Base-by-base conservation (phyloP, 2,797 vertebrate genomes). In the Peromyscus nudipes region DNA sequence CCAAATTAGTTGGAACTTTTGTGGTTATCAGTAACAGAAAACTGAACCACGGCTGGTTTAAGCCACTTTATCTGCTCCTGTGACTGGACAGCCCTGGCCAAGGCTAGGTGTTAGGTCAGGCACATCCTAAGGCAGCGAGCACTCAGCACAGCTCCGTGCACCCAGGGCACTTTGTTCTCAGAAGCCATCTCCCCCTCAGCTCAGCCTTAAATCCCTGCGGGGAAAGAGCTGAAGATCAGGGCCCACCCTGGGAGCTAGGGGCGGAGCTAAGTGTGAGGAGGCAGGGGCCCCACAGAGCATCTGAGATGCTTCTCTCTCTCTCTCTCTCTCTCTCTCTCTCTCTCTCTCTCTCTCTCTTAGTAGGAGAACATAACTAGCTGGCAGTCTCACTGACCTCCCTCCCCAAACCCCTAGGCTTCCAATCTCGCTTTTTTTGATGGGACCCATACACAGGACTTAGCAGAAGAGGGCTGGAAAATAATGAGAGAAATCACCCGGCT, bases 21-120 rank as follows among this genome's bases (percentile, higher is more conserved):
- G 49, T 31, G 69, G 80, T 80, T 87, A 55, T 57, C 64, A 89
- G 17, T 29, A 65, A 60, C 10, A 77, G 91, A 95, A 92, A 96
- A 75, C 37, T 49, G 67, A 57, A 40, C 52, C 65, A 52, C 0
- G 21, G 76, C 11, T 80, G 57, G 64, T n/a, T 92, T 25, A n/a
- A 69, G 75, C 40, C 8, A 37, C 49, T 19, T 12, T 46, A 75
- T n/a, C 43, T 43, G 89, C 80, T 43, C 1, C 1, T 27, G 27
- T 71, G 31, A 76, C 71, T 7, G 4, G n/a, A 60, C 4, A 1
- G 55, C 16, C 40, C 57, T 67, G 81, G 6, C 0, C 29, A 34
- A 64, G 29, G 65, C 17, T 65, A 49, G 21, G 76, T 23, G 49
- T 89, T 67, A 49, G 46, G 46, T 49, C 46, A 46, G 64, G 71